Evolutionary conservation across 2,888 invertebrate genomes (phyloP).

Genomic region (Empis livida): DNA sequence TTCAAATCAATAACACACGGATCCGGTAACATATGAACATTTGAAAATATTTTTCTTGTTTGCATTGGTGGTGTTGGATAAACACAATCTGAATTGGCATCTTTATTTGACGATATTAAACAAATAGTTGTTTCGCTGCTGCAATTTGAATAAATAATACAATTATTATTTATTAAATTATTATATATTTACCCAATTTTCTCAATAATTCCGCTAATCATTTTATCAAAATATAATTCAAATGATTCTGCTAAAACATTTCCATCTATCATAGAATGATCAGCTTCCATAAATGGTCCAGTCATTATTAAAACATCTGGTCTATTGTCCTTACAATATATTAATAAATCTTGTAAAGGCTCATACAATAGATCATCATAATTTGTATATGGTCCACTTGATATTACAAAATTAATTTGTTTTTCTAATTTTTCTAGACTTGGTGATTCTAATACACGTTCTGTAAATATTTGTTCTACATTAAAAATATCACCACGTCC

Average conservation of each 20-base stretch:
- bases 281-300: slow-evolving; percentile 73
- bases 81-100: slow-evolving; percentile 63
- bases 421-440: slow-evolving; percentile 38
- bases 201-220: slow-evolving; percentile 51
- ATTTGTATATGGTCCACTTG: slow-evolving; percentile 74
- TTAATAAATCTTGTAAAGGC: slow-evolving; percentile 64
- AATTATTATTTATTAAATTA: no score
- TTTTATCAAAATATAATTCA: slow-evolving; percentile 59
- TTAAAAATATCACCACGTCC: slow-evolving; percentile 53
- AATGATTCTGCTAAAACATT: slow-evolving; percentile 52
- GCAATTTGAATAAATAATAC: no score
- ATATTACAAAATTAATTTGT: slow-evolving; percentile 54
- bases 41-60: slow-evolving; percentile 42
- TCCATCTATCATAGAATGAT: slow-evolving; percentile 48
- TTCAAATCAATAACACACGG: slow-evolving; percentile 66
- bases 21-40: slow-evolving; percentile 62
- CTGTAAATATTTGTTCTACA: slow-evolving; percentile 50
- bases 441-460: slow-evolving; percentile 38
- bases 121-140: slow-evolving; percentile 56
- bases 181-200: slow-evolving; percentile 42
- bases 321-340: slow-evolving; percentile 48
- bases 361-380: slow-evolving; percentile 65
- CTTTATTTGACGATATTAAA: slow-evolving; percentile 61
- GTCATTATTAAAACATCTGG: slow-evolving; percentile 72
- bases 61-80: slow-evolving; percentile 73